phyloP scores from a whole-genome alignment of 2,888 invertebrate species.

The Habrosyne pyritoides region DNA sequence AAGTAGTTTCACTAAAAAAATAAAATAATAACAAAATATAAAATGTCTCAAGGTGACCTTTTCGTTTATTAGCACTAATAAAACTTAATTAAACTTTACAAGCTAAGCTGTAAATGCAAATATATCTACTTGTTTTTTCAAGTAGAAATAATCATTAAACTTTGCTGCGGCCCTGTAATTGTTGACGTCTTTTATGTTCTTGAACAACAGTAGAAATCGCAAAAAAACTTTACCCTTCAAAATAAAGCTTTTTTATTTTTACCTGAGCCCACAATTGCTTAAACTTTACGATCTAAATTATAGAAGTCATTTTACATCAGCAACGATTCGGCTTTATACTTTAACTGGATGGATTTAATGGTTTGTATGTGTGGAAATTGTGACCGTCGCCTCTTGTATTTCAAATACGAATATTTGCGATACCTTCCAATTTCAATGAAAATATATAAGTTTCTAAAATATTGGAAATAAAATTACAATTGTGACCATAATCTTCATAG shows the following conservation, averaged over 20 bases:
- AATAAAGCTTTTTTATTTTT: constrained; percentile 61
- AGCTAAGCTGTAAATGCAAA: neutral
- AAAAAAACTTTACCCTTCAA: constrained; percentile 74
- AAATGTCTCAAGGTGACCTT: too few relatives aligned
- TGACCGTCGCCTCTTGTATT: constrained; percentile 45
- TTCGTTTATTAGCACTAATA: too few relatives aligned
- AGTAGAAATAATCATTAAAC: neutral
- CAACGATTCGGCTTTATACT: constrained; percentile 32
- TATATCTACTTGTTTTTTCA: neutral
- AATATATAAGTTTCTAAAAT: too few relatives aligned
- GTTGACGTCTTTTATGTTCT: constrained; percentile 66
- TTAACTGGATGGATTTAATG: constrained; percentile 40
- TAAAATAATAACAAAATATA: too few relatives aligned
- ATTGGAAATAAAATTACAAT: too few relatives aligned
- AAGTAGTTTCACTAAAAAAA: too few relatives aligned
- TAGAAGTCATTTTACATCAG: constrained; percentile 52
- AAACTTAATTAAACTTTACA: neutral
- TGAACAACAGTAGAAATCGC: constrained; percentile 71
- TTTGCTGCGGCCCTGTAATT: constrained; percentile 53
- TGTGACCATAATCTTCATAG: too few relatives aligned
- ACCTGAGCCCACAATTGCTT: constrained; percentile 33
- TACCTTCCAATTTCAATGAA: too few relatives aligned
- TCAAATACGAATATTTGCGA: constrained; percentile 22
- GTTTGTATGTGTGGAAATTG: constrained; percentile 33
- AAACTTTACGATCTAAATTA: constrained; percentile 38